Evolutionary conservation across 37 sponge, comb jelly and placozoan species (phyloP), one percentile per base, ranked within the genome.

Genomic region (Petrosia ficiformis): DNA sequence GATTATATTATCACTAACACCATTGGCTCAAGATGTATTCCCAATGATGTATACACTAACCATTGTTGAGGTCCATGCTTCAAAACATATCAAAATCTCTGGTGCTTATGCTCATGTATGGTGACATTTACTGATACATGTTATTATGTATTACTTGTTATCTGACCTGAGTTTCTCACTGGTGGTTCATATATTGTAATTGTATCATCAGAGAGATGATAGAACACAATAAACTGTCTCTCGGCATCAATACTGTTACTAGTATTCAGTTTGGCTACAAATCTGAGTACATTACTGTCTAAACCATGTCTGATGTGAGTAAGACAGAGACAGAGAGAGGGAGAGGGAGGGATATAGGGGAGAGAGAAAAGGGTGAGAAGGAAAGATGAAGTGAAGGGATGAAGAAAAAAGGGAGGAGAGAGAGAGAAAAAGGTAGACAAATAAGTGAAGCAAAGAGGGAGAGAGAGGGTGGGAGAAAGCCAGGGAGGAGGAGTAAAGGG

Each of bases 121-220:
- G n/a, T n/a, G n/a, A n/a, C n/a, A n/a, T n/a, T n/a, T 48, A 14
- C 8, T 48, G 54, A 48, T 14, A 48, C 54, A 19, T 14, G 8
- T 19, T 48, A 8, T 14, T 48, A 19, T 19, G 8, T 14, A 14
- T 19, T 48, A 48, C 8, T 48, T 14, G 14, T 19, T 48, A 48
- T 30, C 67, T 25, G 21, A 90, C 99, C 99, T 39, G 99, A 98
- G 70, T 98, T 98, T 65, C 93, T 89, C 75, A 89, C 87, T 11
- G 84, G 88, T 52, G 96, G 99, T 77, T 98, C 99, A 82, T 82
- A 89, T 25, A 98, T 82, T 25, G 89, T 34, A 54, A 98, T 80
- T 65, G 99, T 98, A 67, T 93, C 93, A 70, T 98, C 99, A 16
- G 96, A 92, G 35, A 98, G 86, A 68, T 93, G 87, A 82, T 80